Percentiles rank a stretch among this genome's conserved stretches.
These are phyloP conservation scores for Ophion slaviceki DNA, from an alignment of 2,888 invertebrate species.

Conservation along the genomic window DNA sequence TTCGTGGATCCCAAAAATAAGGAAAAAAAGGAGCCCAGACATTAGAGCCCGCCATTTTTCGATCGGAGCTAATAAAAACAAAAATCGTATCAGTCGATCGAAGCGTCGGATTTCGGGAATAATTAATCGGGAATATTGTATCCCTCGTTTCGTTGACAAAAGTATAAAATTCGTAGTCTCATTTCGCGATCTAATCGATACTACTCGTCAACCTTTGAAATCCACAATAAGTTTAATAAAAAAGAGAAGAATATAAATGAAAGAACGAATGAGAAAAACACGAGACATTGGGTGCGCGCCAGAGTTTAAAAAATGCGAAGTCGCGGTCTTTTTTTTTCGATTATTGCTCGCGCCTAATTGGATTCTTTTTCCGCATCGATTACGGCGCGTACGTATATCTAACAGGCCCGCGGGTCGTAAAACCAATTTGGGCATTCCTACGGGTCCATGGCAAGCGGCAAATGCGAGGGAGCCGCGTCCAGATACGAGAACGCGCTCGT, in stretches of 20 bases:
- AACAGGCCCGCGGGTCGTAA: conserved; percentile 74
- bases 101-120: conserved; percentile 11
- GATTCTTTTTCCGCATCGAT: conserved; percentile 79
- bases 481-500: conserved; percentile 47
- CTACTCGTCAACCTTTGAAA: conserved; percentile 22
- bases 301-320: conserved; percentile 49
- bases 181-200: conserved; percentile 52
- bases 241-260: conserved; percentile 15
- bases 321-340: conserved; percentile 70
- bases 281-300: neutral
- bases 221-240: neutral
- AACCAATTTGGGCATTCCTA: conserved; percentile 78
- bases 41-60: conserved; percentile 15
- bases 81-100: neutral
- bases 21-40: neutral
- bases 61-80: conserved; percentile 4
- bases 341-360: conserved; percentile 81
- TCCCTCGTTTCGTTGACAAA: neutral
- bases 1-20: conserved; percentile 33
- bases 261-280: conserved; percentile 37
- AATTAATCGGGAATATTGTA: neutral
- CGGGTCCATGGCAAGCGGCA: conserved; percentile 38
- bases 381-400: conserved; percentile 71
- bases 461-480: conserved; percentile 46
- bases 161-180: conserved; percentile 8